A percentile compares a stretch with the other conserved stretches of the same genome.
phyloP scores from a whole-genome alignment of 1,140 invertebrate species.

The Gonioctena quinquepunctata region DNA sequence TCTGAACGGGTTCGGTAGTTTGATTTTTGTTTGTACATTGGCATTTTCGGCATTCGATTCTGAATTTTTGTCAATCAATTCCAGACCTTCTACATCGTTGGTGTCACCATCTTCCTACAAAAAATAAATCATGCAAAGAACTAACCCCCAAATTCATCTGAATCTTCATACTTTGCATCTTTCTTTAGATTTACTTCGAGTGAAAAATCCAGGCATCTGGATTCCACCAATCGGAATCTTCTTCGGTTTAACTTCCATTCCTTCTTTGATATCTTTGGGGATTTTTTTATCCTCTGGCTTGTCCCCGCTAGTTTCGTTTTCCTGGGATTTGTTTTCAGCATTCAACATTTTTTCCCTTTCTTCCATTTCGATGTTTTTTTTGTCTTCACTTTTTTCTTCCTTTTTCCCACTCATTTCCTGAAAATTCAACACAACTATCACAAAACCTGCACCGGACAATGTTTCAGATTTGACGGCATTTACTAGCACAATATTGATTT shows the following conservation, averaged over 20 bases:
- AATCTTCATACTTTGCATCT: conserved; percentile 60
- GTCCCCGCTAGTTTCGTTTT: conserved; percentile 56
- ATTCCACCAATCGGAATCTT: conserved; percentile 82
- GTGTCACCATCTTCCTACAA: conserved; percentile 43
- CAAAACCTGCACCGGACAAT: background rate
- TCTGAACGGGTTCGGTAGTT: conserved; percentile 55
- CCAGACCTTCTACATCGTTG: conserved; percentile 43
- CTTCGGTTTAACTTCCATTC: conserved; percentile 73
- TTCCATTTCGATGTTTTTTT: conserved; percentile 73
- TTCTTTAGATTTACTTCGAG: conserved; percentile 74
- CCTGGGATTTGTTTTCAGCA: conserved; percentile 59
- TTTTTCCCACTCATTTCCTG: conserved; percentile 7
- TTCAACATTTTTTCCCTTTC: conserved; percentile 74
- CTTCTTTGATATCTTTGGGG: conserved; percentile 65
- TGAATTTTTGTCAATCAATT: conserved; percentile 50
- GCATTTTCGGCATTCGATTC: conserved; percentile 44
- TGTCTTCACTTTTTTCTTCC: conserved; percentile 65
- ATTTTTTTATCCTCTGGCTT: conserved; percentile 62
- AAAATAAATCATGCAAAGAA: conserved; percentile 10
- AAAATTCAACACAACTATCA: background rate
- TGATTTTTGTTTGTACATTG: conserved; percentile 42
- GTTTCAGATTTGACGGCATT: background rate
- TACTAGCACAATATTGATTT: background rate
- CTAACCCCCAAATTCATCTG: background rate
- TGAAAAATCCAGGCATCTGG: conserved; percentile 81